Evolutionary conservation across 1,140 invertebrate genomes (phyloP), one percentile per base, ranked within the genome.

Genomic region (Diachasma alloeum): DNA sequence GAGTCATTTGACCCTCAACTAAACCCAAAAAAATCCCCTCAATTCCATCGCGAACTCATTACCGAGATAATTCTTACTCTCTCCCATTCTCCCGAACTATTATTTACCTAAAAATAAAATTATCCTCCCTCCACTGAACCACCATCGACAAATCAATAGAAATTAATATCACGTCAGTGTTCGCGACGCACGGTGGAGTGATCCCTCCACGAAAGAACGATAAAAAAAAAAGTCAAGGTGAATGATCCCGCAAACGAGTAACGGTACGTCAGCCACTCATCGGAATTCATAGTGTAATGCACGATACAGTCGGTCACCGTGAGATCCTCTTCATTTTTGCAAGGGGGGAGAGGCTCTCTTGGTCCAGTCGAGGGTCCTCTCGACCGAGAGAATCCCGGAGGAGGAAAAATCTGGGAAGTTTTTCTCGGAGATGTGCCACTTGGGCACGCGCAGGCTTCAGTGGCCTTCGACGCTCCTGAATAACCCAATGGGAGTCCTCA

Each of bases 251-350:
- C 82, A 85, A 84, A 86, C 79, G 80, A 80, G 78, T 89, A 89
- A 89, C 87, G 87, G 87, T 88, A 88, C 82, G 81, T 82, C 82
- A 84, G 59, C 67, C 82, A 83, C 83, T 86, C 84, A 81, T 88
- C 79, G 86, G 87, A 88, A 88, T 88, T 87, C 84, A 80, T 79
- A 78, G 81, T 82, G 83, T 67, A 15, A 53, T 74, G 36, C 19
- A 39, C 82, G 83, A 83, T 86, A 82, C 83, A 88, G 48, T 75
- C 70, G 31, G 31, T 31, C 31, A 80, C 78, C 75, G 78, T 79
- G 56, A 68, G 17, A 46, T 71, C 46, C 46, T 71, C 17, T 17
- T 31, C 31, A 31, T 31, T 31, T 31, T 44, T 15, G 26, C 10
- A 10, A 39, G 31, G 17, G 17, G 67, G 15, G 0, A n/a, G n/a